Percentiles rank a stretch among this genome's conserved stretches.
These are phyloP conservation scores for Apodemus sylvaticus DNA, from an alignment of 2,113 vertebrate genomes.

Conservation along the genomic window DNA sequence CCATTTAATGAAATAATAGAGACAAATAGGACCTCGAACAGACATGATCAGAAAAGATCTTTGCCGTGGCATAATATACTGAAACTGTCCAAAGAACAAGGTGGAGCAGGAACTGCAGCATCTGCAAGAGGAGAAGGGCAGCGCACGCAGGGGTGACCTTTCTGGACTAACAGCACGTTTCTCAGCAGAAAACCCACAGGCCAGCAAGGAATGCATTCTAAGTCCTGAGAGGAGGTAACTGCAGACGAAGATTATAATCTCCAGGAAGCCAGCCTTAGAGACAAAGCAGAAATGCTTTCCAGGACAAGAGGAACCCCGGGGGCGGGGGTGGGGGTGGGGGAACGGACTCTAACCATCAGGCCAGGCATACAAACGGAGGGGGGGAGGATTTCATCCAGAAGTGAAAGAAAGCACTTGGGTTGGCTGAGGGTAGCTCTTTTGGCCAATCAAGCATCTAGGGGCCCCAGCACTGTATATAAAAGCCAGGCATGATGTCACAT, in stretches of 20 bases:
- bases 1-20: not conserved
- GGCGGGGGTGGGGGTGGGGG: too few species aligned
- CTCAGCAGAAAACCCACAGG: not conserved
- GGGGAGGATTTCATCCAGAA: not conserved
- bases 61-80: not conserved
- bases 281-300: not conserved
- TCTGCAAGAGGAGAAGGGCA: not conserved
- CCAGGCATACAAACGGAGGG: not conserved
- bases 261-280: not conserved
- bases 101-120: not conserved
- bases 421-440: not conserved
- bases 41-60: not conserved
- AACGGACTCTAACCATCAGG: not conserved
- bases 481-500: not conserved
- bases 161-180: not conserved
- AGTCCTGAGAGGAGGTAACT: not conserved
- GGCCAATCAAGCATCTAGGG: not conserved
- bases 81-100: not conserved
- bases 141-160: not conserved
- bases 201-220: not conserved
- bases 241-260: too few species aligned
- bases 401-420: not conserved
- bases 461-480: not conserved
- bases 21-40: not conserved
- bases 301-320: not conserved